Evolutionary conservation across 1,140 invertebrate species (phyloP), one percentile per base, ranked within the genome.

Genomic region (Lepidurus arcticus): DNA sequence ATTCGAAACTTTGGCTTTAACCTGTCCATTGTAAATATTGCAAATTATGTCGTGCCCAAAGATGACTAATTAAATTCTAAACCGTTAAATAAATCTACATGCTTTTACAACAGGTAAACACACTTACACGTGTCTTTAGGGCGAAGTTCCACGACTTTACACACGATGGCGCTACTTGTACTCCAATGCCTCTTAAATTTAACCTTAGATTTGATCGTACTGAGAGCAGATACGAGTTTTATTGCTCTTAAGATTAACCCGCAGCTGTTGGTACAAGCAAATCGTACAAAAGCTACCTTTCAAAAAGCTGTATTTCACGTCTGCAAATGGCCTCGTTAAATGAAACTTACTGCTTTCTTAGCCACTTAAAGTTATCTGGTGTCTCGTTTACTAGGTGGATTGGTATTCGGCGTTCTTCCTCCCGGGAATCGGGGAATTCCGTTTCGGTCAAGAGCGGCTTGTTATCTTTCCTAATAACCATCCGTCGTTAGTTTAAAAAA

Each of bases 1-100:
- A 84, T 45, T 21, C 53, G 24, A 34, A 75, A 45, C 42, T 16
- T 34, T 34, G 8, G 26, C 26, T 78, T 74, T 75, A 26, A 47
- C 7, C 9, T 45, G 21, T 78, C 78, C 78, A 78, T 78, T 78
- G 47, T 73, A 24, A 7, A 11, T 34, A 4, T 34, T 4, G 34
- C 2, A 34, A 34, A 34, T 34, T 34, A 0, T 34, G 34, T 34
- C 34, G 34, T 34, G 34, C 34, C 34, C 34, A 34, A 34, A 34
- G 34, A 34, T 34, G 21, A 7, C 8, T 65, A 65, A 9, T n/a
- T 13, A 65, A 13, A 65, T 65, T 65, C n/a, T 65, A 16, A 10
- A 47, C 5, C 16, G 1, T 47, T 47, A 10, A 47, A 47, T 10
- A 47, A 47, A 47, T 16, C 45, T 16, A 11, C 10, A 10, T 47